These are phyloP conservation scores for Alviniconcha strummeri DNA, from an alignment of 2,888 invertebrate genomes.

Conservation along the genomic window DNA sequence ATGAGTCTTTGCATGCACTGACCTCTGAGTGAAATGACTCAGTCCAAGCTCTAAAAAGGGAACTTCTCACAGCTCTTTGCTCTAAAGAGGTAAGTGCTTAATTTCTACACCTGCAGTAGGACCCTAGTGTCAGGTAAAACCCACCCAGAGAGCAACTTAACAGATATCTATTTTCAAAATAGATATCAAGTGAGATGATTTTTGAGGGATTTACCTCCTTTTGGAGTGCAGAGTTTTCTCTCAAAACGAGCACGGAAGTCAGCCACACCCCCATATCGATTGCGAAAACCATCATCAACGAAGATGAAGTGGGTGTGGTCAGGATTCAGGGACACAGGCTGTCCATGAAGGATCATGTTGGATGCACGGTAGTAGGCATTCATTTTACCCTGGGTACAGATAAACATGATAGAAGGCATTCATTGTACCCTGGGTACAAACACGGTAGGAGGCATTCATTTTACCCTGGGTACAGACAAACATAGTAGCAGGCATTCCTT, in stretches of 20 bases:
- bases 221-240: slow-evolving; percentile 52
- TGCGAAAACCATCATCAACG: slow-evolving; percentile 71
- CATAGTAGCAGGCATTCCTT: no score
- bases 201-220: slow-evolving; percentile 5
- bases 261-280: slow-evolving; percentile 67
- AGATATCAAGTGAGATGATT: no score
- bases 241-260: slow-evolving; percentile 68
- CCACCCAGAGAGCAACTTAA: no score
- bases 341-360: slow-evolving; percentile 67
- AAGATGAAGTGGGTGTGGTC: slow-evolving; percentile 75
- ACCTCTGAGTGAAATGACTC: no score
- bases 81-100: no score
- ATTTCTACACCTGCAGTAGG: no score
- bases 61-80: no score
- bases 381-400: slow-evolving; percentile 60
- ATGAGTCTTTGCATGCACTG: no score
- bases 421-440: neutral
- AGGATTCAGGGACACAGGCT: slow-evolving; percentile 73
- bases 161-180: no score
- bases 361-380: slow-evolving; percentile 70
- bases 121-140: no score
- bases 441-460: neutral
- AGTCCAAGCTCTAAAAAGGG: no score
- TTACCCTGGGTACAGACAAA: no score
- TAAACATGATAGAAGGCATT: neutral